Evolutionary conservation across 2,113 vertebrate genomes (phyloP), one percentile per base, ranked within the genome.

Genomic region (Sphaerodactylus townsendi): DNA sequence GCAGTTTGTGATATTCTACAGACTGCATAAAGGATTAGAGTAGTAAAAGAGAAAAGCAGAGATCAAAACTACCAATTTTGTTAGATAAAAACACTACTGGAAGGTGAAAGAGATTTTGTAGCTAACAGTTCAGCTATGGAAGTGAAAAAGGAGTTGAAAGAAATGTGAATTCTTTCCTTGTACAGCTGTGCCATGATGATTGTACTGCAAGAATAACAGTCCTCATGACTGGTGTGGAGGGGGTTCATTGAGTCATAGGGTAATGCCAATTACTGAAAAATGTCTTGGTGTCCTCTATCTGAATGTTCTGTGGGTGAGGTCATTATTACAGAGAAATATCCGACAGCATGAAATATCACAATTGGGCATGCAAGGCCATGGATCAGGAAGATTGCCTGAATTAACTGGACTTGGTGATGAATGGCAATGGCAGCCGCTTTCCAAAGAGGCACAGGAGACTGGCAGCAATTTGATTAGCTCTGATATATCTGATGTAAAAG

Each of bases 281-380:
- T 88, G 79, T 86, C 87, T 89, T 48, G 35, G 41, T 93, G 93
- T 92, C 90, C 89, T 94, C 92, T 90, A 74, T 79, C 77, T 85
- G 88, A 79, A 84, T 92, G 87, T 91, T 87, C 88, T 85, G 90
- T 91, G 88, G 78, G 59, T 91, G 88, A 71, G 79, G 87, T 81
- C 84, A 80, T 91, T 89, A 87, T 84, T 88, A 75, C 9, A 82
- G 84, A 72, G 84, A 88, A 87, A 84, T 91, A 85, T 50, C 79
- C 15, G 88, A 90, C 78, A 84, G 56, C 59, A 19, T 85, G 89
- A 92, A 93, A 91, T 90, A 90, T 15, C 35, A 10, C 90, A 79
- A 73, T 28, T 53, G 90, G 84, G 79, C 5, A 11, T 86, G 65
- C 76, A 77, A 91, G 91, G 88, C 86, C 66, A 33, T 81, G 88